Evolutionary conservation across 30 jellyfish, hydroid and myxozoan species (phyloP).

Genomic region (Morbakka virulenta): DNA sequence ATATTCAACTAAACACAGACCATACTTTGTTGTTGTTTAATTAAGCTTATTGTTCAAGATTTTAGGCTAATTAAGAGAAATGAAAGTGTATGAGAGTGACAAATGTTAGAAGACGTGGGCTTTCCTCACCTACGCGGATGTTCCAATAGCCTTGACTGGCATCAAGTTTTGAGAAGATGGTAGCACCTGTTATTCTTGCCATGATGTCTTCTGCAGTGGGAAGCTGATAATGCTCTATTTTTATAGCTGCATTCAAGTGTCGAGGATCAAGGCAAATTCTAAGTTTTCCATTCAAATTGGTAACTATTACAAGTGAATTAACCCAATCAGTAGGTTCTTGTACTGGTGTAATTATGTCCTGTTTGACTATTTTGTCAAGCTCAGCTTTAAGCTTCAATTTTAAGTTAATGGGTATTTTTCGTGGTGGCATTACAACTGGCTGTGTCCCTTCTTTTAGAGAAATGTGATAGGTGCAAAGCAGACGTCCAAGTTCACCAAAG

Average conservation of each 20-base stretch:
- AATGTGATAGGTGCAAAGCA: constrained; percentile 26
- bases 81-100: no score
- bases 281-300: constrained; percentile 70
- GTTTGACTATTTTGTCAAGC: constrained; percentile 35
- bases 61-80: no score
- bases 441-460: constrained; percentile 3
- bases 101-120: no score
- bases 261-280: constrained; percentile 81
- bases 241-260: constrained; percentile 60
- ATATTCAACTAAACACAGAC: no score
- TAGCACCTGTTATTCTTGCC: no score
- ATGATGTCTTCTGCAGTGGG: no score
- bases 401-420: constrained; percentile 56
- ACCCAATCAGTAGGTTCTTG: constrained; percentile 82
- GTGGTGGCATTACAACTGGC: constrained; percentile 26
- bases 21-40: no score
- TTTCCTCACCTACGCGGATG: no score
- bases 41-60: no score
- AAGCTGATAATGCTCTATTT: constrained; percentile 52
- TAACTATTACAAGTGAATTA: constrained; percentile 38
- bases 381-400: constrained; percentile 56
- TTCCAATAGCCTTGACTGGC: no score
- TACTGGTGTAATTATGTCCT: constrained; percentile 42
- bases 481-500: constrained; percentile 12
- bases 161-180: no score